Conservation (phyloP, 92 coral and sea anemone species). For the Phenganax stokvisi region DNA sequence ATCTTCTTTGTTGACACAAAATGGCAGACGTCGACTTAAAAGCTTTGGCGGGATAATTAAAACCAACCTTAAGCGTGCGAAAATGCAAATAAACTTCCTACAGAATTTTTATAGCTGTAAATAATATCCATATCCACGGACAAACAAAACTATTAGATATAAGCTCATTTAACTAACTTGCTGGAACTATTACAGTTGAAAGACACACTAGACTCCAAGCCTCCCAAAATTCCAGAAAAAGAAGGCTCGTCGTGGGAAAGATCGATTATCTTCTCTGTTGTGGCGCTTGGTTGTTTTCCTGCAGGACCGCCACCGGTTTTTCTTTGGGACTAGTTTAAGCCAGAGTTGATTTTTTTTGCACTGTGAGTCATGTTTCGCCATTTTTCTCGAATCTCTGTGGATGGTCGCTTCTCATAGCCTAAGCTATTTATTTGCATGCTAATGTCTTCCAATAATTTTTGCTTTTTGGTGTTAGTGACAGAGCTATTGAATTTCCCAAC, state of each 20-base stretch:
- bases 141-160: background rate
- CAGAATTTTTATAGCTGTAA: background rate
- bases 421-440: background rate
- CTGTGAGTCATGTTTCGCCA: conserved; percentile 4
- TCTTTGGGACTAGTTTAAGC: background rate
- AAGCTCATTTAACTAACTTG: background rate
- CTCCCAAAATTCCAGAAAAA: conserved; percentile 1
- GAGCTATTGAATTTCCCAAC: background rate
- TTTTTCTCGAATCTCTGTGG: conserved; percentile 1
- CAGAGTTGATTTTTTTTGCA: conserved; percentile 10
- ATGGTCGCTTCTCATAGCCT: background rate
- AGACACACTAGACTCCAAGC: conserved; percentile 1
- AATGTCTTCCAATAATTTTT: background rate
- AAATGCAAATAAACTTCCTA: background rate
- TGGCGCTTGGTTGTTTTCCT: background rate
- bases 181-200: background rate
- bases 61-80: background rate
- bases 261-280: background rate
- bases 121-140: background rate
- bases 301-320: conserved; percentile 11
- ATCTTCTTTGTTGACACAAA: background rate
- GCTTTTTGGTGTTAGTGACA: background rate
- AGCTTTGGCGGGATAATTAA: conserved; percentile 4
- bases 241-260: conserved; percentile 12
- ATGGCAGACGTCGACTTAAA: background rate